A percentile compares a stretch with the other conserved stretches of the same genome.
phyloP scores from a whole-genome alignment of 2,797 vertebrate species.

The Spinibarbus caldwelli region DNA sequence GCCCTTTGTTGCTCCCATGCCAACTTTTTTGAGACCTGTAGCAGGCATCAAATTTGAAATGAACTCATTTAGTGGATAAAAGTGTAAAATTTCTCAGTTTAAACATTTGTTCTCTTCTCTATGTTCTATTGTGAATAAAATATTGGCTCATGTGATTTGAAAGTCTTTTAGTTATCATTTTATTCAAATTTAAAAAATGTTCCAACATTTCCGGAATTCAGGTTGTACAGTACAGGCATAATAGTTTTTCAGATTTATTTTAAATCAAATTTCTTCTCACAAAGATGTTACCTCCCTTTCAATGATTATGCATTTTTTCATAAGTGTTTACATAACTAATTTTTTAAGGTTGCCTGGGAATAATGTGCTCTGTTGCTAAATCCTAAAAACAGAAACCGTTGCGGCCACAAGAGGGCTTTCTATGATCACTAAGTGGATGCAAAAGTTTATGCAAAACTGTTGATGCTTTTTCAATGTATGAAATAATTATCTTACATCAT shows the following conservation, averaged over 20 bases:
- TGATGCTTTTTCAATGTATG: neutral
- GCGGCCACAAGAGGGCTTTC: conserved; percentile 38
- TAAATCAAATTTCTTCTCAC: neutral
- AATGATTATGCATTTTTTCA: neutral
- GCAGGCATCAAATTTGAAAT: no score
- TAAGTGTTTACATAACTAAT: neutral
- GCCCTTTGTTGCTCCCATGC: no score
- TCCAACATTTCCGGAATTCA: no score
- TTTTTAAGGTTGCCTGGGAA: neutral
- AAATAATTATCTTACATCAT: neutral
- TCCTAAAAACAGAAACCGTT: neutral
- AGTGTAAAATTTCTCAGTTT: no score
- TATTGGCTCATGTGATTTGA: no score
- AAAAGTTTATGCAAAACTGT: neutral
- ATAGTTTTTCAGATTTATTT: neutral
- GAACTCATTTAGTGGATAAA: no score
- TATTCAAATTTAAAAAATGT: no score
- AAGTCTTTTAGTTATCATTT: no score
- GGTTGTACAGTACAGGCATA: neutral
- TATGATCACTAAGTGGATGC: neutral
- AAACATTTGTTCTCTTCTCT: no score
- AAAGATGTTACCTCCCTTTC: neutral
- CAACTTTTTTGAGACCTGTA: no score
- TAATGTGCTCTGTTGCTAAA: neutral
- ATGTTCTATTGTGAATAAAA: no score